Percentiles rank a stretch among this genome's conserved stretches.
Evolutionary conservation across 2,113 vertebrate species (phyloP).

Genomic region (Neogobius melanostomus): DNA sequence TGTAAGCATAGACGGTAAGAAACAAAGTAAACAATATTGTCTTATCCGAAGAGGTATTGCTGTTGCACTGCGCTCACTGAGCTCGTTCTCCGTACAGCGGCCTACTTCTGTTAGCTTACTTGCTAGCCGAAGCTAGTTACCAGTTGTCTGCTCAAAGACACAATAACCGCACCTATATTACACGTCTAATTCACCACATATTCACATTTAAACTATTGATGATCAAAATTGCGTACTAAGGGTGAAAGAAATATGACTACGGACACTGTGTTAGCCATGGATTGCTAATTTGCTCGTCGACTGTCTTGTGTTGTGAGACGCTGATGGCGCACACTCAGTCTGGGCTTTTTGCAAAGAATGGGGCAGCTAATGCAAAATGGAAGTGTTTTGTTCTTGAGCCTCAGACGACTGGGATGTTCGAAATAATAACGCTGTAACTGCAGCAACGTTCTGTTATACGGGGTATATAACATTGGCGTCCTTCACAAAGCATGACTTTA

Average conservation of each 20-base stretch:
- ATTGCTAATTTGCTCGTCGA: constrained; percentile 63
- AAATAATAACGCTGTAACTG: neutral
- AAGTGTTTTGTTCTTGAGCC: neutral
- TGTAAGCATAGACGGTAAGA: constrained; percentile 21
- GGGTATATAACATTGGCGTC: constrained; percentile 30
- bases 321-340: constrained; percentile 74
- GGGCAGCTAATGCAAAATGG: constrained; percentile 11
- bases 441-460: constrained; percentile 1
- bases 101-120: constrained; percentile 66
- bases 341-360: constrained; percentile 53
- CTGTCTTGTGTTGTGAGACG: constrained; percentile 72
- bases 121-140: constrained; percentile 67
- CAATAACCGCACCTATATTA: constrained; percentile 60
- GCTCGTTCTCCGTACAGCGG: constrained; percentile 63
- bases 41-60: constrained; percentile 36
- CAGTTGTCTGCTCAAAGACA: constrained; percentile 67
- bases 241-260: constrained; percentile 7
- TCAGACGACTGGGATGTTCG: neutral
- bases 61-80: constrained; percentile 66
- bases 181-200: constrained; percentile 31
- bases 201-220: constrained; percentile 19
- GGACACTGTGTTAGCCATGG: constrained; percentile 34
- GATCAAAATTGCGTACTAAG: constrained; percentile 13
- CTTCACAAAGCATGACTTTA: constrained; percentile 58
- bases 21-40: constrained; percentile 22